Evolutionary conservation across 2,797 vertebrate genomes (phyloP), one percentile per base, ranked within the genome.

Genomic region (Melanotaenia maccullochi): DNA sequence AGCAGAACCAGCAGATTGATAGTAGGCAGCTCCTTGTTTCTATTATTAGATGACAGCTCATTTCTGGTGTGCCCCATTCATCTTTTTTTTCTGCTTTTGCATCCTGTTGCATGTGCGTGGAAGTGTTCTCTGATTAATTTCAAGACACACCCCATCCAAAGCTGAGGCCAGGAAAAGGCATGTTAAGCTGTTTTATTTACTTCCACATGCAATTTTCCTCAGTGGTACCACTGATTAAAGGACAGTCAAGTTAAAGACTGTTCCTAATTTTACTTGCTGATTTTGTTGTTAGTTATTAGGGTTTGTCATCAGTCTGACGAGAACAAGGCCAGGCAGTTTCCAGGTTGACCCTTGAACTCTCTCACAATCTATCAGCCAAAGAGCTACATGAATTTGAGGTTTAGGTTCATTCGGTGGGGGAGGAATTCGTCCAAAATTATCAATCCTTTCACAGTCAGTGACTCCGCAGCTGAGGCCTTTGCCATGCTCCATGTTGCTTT

Each of bases 91-190:
- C 67, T 75, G 59, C 68, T 56, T 71, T 51, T 33, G 70, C 84
- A 86, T 94, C 92, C 90, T 90, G 88, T 87, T 78, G 52, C 70
- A 67, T 69, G 71, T 47, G 64, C 54, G 83, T 86, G 87, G 89
- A 90, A 87, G 62, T 44, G 52, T 42, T 74, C 71, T 59, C 85
- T 93, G 87, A 93, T 94, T 93, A 90, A 83, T 83, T 89, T 77
- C 35, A 59, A 47, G 81, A 82, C 87, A 85, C 85, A 83, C 88
- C 89, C 89, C 24, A 33, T 71, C 57, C 55, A 71, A 73, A 67
- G 57, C 8, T 35, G 12, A 75, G 73, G 61, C 38, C 64, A 68
- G 59, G 20, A 71, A 38, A 47, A 69, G 57, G 52, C 54, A 1
- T 62, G 75, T 12, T 2, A 16, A 57, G 36, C 30, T 44, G 0